phyloP scores from a whole-genome alignment of 2,888 invertebrate species.

The Dynastes grantii region DNA sequence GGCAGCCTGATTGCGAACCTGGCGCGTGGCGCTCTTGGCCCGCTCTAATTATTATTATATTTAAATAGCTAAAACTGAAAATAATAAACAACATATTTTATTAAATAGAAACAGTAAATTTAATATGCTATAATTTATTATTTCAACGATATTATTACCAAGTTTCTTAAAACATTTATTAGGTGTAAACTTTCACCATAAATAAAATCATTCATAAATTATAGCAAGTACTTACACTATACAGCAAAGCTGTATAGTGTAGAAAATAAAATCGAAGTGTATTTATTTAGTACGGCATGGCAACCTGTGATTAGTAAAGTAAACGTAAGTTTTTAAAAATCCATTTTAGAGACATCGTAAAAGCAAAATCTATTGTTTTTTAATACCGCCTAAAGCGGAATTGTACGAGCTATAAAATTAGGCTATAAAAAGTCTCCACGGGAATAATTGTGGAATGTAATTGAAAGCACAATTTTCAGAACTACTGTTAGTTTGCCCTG shows the following conservation, averaged over 20 bases:
- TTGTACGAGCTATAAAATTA: slow-evolving; percentile 24
- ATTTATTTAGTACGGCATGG: neutral
- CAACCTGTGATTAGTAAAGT: slow-evolving; percentile 44
- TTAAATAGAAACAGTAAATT: no score
- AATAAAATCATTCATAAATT: slow-evolving; percentile 6
- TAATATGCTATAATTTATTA: no score
- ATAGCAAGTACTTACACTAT: neutral
- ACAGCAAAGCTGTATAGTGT: neutral
- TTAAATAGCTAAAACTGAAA: no score
- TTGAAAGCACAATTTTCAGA: slow-evolving; percentile 23
- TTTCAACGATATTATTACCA: no score
- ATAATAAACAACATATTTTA: no score
- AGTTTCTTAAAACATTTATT: neutral
- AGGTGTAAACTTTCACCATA: neutral
- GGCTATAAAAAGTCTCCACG: slow-evolving; percentile 19
- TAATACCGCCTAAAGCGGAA: slow-evolving; percentile 38
- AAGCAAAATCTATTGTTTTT: slow-evolving; percentile 48
- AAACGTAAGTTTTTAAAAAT: slow-evolving; percentile 46
- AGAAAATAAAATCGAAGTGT: neutral
- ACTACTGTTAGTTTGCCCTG: neutral
- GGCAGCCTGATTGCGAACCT: no score
- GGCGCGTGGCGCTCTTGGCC: no score
- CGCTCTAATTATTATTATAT: no score
- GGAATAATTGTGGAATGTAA: slow-evolving; percentile 15
- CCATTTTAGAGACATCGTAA: slow-evolving; percentile 41